phyloP scores from a whole-genome alignment of 2,113 vertebrate genomes.

The Dolichotis patagonum region DNA sequence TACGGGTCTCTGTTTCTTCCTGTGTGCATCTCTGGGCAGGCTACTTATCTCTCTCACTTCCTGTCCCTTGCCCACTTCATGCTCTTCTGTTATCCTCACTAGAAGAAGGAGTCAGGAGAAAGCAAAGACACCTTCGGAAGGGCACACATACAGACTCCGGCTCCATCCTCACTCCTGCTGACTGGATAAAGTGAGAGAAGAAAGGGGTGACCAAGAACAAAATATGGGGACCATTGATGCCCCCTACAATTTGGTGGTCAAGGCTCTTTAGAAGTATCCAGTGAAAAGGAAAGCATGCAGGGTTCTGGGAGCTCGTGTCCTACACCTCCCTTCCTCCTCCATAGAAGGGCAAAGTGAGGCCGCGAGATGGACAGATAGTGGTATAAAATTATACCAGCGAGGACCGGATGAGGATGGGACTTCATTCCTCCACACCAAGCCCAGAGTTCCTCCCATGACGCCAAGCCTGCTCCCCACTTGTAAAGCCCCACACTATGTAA shows the following conservation, averaged over 20 bases:
- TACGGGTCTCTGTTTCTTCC: background rate
- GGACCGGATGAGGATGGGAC: background rate
- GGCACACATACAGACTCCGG: background rate
- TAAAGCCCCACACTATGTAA: slow-evolving; percentile 9
- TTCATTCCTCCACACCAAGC: background rate
- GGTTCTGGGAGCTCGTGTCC: background rate
- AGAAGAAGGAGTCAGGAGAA: background rate
- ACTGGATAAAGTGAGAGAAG: background rate
- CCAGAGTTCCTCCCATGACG: background rate
- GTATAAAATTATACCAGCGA: background rate
- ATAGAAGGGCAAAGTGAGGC: background rate
- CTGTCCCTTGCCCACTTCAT: background rate
- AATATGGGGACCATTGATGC: background rate
- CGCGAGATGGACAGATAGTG: background rate
- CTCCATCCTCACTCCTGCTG: background rate
- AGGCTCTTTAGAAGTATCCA: background rate
- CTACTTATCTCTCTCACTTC: background rate
- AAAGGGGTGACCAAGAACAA: background rate
- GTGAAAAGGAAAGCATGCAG: background rate
- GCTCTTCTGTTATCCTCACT: background rate
- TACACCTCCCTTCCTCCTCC: background rate
- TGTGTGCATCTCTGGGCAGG: background rate
- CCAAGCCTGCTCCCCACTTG: slow-evolving; percentile 5
- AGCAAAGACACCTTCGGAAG: background rate
- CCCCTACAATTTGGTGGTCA: background rate